These are phyloP conservation scores for Chelon labrosus DNA, from an alignment of 2,797 vertebrate species.

Conservation along the genomic window DNA sequence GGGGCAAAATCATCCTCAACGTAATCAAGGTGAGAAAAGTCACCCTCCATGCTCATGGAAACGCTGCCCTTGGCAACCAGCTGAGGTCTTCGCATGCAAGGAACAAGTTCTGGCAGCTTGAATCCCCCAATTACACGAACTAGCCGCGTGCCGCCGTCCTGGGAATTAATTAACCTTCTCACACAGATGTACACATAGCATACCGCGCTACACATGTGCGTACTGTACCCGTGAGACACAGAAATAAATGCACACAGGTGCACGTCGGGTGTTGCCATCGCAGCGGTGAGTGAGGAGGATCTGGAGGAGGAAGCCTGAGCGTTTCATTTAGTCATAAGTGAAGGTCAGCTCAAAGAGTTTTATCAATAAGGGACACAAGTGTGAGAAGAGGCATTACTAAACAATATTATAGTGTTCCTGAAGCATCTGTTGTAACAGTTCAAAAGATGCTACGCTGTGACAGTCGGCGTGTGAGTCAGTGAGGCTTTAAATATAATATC, in stretches of 20 bases:
- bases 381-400: too few relatives aligned
- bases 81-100: constrained; percentile 51
- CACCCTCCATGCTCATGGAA: constrained; percentile 37
- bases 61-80: constrained; percentile 57
- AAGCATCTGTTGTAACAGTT: too few relatives aligned
- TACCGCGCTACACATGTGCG: neutral
- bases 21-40: constrained; percentile 33
- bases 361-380: too few relatives aligned
- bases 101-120: constrained; percentile 48
- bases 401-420: too few relatives aligned
- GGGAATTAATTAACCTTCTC: constrained; percentile 65
- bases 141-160: constrained; percentile 16
- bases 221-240: neutral
- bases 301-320: neutral
- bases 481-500: too few relatives aligned
- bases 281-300: neutral
- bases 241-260: constrained; percentile 13
- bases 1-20: neutral
- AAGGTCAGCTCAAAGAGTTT: neutral
- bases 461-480: too few relatives aligned
- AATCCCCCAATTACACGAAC: constrained; percentile 59
- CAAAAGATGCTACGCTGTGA: too few relatives aligned
- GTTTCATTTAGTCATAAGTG: neutral
- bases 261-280: neutral
- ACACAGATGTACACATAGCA: constrained; percentile 29